Percentiles rank a stretch among this genome's conserved stretches.
Conservation (phyloP, 2,113 vertebrate genomes). For the Stomatorhinus ivindoensis region DNA sequence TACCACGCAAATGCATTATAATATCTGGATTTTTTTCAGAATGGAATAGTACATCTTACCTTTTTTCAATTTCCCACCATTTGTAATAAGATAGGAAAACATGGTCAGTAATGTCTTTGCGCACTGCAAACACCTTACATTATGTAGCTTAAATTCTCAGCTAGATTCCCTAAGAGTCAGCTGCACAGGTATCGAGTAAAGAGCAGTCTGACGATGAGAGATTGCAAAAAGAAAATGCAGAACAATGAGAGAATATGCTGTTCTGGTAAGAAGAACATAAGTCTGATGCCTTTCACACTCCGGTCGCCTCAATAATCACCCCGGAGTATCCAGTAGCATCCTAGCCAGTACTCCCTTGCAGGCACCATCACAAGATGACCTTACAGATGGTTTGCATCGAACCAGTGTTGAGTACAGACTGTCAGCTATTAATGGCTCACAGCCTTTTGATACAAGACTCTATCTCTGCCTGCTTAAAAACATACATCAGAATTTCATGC, state of each 20-base stretch:
- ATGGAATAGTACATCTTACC: background rate
- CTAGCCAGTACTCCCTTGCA: background rate
- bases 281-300: background rate
- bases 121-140: background rate
- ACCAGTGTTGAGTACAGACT: background rate
- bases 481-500: background rate
- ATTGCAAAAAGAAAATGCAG: background rate
- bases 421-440: background rate
- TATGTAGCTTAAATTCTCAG: background rate
- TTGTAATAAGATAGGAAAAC: background rate
- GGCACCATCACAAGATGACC: background rate
- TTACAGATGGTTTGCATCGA: background rate
- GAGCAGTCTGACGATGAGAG: background rate
- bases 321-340: background rate
- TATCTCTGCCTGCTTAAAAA: background rate
- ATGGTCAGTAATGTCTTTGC: background rate
- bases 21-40: constrained; percentile 22
- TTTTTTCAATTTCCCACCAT: background rate
- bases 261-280: background rate
- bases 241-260: background rate
- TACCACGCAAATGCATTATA: background rate
- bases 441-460: background rate
- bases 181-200: background rate
- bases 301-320: background rate
- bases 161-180: background rate